A percentile compares a stretch with the other conserved stretches of the same genome.
Evolutionary conservation across 2,113 vertebrate species (phyloP).

Genomic region (Rutilus rutilus): DNA sequence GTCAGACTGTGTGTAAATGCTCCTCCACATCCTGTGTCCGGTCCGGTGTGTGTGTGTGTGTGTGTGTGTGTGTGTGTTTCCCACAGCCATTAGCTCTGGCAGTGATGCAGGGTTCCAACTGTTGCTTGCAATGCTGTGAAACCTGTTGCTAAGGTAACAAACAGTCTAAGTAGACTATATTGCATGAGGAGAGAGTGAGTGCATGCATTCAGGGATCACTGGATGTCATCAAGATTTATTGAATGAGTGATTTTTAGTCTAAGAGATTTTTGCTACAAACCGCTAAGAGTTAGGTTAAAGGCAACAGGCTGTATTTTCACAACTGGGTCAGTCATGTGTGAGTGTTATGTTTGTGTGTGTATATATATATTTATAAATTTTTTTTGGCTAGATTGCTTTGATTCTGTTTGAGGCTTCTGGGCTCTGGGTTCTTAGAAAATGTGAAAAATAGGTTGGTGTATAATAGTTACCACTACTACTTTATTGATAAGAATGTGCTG

Average conservation of each 20-base stretch:
- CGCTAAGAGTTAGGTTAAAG: conserved; percentile 1
- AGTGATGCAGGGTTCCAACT: conserved; percentile 37
- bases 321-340: conserved; percentile 11
- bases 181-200: neutral
- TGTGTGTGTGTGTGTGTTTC: neutral
- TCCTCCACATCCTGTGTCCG: conserved; percentile 33
- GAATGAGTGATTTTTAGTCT: conserved; percentile 2
- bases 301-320: neutral
- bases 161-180: conserved; percentile 56
- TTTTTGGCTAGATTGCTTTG: neutral
- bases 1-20: conserved; percentile 29
- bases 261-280: conserved; percentile 18
- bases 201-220: conserved; percentile 46
- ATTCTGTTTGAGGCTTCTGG: neutral
- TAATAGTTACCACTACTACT: neutral
- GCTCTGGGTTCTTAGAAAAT: neutral
- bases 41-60: conserved; percentile 21
- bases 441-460: neutral
- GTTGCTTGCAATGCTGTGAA: conserved; percentile 51
- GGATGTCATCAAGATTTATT: conserved; percentile 60
- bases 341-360: no score
- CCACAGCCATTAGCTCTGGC: conserved; percentile 41
- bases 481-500: neutral
- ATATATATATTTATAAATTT: no score
- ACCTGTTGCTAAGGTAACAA: conserved; percentile 71